phyloP scores from a whole-genome alignment of 1,140 invertebrate species.

The Pararge aegeria region DNA sequence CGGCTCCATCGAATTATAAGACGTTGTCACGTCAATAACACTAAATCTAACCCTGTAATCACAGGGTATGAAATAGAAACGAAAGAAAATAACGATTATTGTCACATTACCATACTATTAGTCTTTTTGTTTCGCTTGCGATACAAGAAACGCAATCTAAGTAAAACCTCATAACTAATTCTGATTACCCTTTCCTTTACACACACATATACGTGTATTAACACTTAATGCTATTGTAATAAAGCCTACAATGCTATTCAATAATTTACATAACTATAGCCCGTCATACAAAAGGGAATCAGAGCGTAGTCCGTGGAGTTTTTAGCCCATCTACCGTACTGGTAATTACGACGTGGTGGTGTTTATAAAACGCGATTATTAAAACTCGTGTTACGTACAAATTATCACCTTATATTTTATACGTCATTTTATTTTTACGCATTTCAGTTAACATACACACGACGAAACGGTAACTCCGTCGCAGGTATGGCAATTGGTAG shows the following conservation, averaged over 20 bases:
- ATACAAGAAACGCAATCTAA: background rate
- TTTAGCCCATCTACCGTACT: constrained; percentile 12
- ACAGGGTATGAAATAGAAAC: no score
- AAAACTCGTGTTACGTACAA: constrained; percentile 7
- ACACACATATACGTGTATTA: background rate
- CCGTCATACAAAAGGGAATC: constrained; percentile 16
- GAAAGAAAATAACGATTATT: background rate
- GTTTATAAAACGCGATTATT: constrained; percentile 15
- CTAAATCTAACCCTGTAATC: no score
- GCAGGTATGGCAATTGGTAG: no score
- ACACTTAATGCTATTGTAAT: constrained; percentile 1
- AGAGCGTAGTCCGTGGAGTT: constrained; percentile 16
- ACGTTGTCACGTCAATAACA: no score
- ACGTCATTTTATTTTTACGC: no score
- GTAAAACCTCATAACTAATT: background rate
- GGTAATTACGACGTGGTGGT: constrained; percentile 13
- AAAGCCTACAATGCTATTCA: constrained; percentile 1
- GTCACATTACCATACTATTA: background rate
- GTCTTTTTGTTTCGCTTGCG: background rate
- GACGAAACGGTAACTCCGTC: no score
- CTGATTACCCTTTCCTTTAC: background rate
- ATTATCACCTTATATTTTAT: constrained; percentile 15
- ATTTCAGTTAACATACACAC: no score
- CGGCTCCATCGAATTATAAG: no score
- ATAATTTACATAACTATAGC: constrained; percentile 9